A percentile compares a stretch with the other conserved stretches of the same genome.
phyloP scores from a whole-genome alignment of 2,888 invertebrate species.

The Watsonalla cultraria region DNA sequence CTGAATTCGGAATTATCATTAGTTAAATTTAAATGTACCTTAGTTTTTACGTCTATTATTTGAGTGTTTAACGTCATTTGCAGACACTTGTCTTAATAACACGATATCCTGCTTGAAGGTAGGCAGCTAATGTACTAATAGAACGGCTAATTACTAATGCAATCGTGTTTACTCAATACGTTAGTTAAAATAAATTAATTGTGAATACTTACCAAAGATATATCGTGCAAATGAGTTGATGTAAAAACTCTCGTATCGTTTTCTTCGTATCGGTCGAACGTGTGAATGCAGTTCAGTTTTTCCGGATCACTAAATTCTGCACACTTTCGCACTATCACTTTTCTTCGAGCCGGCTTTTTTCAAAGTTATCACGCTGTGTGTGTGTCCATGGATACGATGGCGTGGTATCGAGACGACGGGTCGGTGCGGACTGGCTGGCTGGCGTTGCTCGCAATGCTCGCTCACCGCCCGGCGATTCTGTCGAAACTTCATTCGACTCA shows the following conservation, averaged over 20 bases:
- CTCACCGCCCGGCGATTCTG: conserved; percentile 25
- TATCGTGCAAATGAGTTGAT: conserved; percentile 48
- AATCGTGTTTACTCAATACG: background rate
- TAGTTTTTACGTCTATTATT: background rate
- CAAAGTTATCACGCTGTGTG: conserved; percentile 51
- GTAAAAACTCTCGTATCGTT: conserved; percentile 36
- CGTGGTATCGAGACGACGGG: conserved; percentile 53
- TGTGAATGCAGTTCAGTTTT: conserved; percentile 39
- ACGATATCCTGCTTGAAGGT: background rate
- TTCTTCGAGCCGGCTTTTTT: conserved; percentile 49
- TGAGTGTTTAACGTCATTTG: background rate
- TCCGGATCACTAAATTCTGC: conserved; percentile 54
- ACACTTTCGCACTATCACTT: conserved; percentile 73
- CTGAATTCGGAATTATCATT: background rate
- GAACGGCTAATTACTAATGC: background rate
- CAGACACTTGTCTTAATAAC: background rate
- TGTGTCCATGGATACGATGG: conserved; percentile 35
- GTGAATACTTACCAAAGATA: conserved; percentile 43
- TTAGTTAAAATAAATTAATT: conserved; percentile 5
- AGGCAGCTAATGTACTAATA: background rate
- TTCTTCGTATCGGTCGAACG: conserved; percentile 42
- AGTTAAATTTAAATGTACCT: background rate
- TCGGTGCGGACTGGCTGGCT: conserved; percentile 56
- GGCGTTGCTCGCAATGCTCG: conserved; percentile 24
- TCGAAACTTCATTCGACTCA: conserved; percentile 34